These are phyloP conservation scores for Muscidifurax raptorellus DNA, from an alignment of 1,140 invertebrate genomes.

Conservation along the genomic window DNA sequence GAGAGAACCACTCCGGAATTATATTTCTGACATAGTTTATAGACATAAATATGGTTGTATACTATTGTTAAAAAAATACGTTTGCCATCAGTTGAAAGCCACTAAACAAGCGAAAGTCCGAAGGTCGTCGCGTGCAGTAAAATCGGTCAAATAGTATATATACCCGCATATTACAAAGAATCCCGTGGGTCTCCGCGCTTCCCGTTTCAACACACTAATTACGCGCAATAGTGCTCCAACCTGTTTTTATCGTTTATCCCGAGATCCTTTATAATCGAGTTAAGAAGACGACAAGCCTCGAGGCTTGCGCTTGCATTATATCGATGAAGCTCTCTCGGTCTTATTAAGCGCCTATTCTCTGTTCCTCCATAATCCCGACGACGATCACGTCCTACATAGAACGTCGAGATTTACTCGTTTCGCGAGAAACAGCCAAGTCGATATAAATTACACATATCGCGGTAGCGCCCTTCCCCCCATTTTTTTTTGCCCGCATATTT, in stretches of 20 bases:
- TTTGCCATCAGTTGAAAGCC: background rate
- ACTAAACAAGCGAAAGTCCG: background rate
- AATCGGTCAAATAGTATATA: background rate
- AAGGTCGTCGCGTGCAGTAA: background rate
- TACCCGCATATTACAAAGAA: background rate
- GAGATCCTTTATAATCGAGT: constrained; percentile 48
- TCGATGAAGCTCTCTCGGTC: constrained; percentile 33
- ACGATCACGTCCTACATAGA: constrained; percentile 17
- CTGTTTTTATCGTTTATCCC: constrained; percentile 56
- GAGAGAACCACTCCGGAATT: background rate
- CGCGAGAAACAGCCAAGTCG: background rate
- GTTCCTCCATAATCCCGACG: background rate
- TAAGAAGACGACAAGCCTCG: constrained; percentile 44
- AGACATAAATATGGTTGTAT: background rate
- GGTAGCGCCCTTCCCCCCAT: constrained; percentile 7
- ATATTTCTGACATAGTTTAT: background rate
- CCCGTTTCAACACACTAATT: constrained; percentile 55
- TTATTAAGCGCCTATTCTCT: constrained; percentile 14
- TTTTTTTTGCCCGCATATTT: constrained; percentile 46
- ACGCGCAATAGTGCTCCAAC: constrained; percentile 53
- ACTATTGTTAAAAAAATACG: background rate
- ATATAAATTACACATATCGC: constrained; percentile 47
- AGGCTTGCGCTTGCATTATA: constrained; percentile 42
- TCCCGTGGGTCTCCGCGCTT: background rate
- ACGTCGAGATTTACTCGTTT: constrained; percentile 48